Evolutionary conservation across 2,797 vertebrate genomes (phyloP).

Genomic region (Crocodylus rhombifer): DNA sequence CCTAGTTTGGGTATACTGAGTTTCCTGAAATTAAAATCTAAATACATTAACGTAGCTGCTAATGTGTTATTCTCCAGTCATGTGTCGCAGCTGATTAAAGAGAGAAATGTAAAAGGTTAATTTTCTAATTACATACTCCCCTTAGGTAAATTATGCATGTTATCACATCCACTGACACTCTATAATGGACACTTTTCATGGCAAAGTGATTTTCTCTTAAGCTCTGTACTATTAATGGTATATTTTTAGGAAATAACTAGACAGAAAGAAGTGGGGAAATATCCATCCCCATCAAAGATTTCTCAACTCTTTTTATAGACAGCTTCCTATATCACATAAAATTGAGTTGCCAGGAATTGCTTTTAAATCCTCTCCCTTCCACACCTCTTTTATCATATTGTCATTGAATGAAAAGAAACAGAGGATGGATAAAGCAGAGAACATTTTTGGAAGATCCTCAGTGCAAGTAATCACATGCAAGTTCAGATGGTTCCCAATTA

Average conservation of each 20-base stretch:
- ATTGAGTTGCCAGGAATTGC: neutral
- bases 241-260: conserved; percentile 69
- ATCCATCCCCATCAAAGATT: neutral
- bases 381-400: neutral
- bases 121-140: conserved; percentile 78
- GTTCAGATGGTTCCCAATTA: neutral
- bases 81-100: conserved; percentile 74
- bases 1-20: neutral
- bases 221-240: conserved; percentile 20
- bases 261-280: conserved; percentile 8
- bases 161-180: conserved; percentile 67
- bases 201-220: conserved; percentile 65
- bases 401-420: neutral
- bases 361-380: neutral
- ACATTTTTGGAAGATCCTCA: neutral
- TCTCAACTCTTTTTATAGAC: conserved; percentile 18
- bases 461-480: neutral
- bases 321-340: neutral
- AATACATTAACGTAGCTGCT: conserved; percentile 54
- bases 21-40: conserved; percentile 54
- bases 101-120: conserved; percentile 78
- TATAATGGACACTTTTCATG: conserved; percentile 64
- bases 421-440: neutral
- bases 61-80: conserved; percentile 65
- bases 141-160: conserved; percentile 71